A percentile compares a stretch with the other conserved stretches of the same genome.
phyloP scores from a whole-genome alignment of 1,140 invertebrate genomes.

The Magallana gigas region DNA sequence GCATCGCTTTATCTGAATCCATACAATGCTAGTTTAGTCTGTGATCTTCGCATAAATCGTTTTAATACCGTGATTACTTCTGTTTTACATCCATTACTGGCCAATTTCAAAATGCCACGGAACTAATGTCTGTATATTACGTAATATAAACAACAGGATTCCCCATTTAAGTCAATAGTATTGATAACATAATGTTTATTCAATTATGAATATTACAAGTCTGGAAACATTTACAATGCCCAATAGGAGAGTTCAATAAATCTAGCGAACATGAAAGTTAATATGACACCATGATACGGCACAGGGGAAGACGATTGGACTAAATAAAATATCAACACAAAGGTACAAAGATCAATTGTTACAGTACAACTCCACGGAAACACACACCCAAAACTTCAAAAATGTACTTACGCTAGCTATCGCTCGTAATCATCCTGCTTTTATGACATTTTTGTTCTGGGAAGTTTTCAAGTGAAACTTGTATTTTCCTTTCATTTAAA shows the following conservation, averaged over 20 bases:
- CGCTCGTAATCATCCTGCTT: too few species aligned
- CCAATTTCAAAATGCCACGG: constrained; percentile 8
- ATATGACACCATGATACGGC: not conserved
- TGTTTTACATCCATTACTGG: constrained; percentile 35
- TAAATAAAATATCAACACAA: not conserved
- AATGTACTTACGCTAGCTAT: too few species aligned
- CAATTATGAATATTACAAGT: constrained; percentile 32
- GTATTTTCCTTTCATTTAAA: too few species aligned
- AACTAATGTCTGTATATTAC: constrained; percentile 2
- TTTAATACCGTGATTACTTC: constrained; percentile 14
- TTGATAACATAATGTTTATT: constrained; percentile 37
- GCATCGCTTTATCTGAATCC: constrained; percentile 9
- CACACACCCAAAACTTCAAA: not conserved
- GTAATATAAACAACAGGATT: constrained; percentile 17
- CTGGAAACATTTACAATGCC: constrained; percentile 33
- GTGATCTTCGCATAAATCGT: constrained; percentile 3
- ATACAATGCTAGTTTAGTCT: not conserved
- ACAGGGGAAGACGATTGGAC: constrained; percentile 4
- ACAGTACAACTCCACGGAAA: not conserved
- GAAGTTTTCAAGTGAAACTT: too few species aligned
- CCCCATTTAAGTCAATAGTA: not conserved
- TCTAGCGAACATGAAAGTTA: constrained; percentile 22
- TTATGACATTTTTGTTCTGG: too few species aligned
- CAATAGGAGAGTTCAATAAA: not conserved
- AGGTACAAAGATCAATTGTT: not conserved